These are phyloP conservation scores for Bubo scandiacus DNA, from an alignment of 2,113 vertebrate species.

Conservation along the genomic window DNA sequence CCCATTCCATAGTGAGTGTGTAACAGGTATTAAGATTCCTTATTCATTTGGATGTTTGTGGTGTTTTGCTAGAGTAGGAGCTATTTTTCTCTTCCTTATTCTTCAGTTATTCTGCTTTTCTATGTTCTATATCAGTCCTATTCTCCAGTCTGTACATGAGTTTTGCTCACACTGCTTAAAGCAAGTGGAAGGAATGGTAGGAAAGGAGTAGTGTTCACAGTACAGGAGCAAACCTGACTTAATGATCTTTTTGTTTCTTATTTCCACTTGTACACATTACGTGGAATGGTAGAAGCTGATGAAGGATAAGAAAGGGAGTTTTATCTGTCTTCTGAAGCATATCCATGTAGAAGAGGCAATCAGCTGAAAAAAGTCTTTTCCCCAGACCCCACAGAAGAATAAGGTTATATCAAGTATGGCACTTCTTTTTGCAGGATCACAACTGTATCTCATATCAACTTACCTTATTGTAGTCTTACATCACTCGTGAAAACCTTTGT, in stretches of 20 bases:
- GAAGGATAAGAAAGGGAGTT: background rate
- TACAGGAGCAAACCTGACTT: background rate
- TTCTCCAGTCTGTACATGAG: background rate
- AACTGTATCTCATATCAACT: background rate
- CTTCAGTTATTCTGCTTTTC: background rate
- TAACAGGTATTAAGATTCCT: background rate
- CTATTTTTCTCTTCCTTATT: background rate
- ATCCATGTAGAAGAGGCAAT: background rate
- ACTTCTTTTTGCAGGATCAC: background rate
- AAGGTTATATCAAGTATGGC: background rate
- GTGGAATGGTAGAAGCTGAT: background rate
- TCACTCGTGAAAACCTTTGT: background rate
- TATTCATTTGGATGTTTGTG: background rate
- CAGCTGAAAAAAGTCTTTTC: background rate
- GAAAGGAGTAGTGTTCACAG: background rate
- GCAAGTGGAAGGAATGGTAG: background rate
- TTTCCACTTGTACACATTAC: background rate
- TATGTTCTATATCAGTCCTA: background rate
- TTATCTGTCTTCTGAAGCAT: background rate
- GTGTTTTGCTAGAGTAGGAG: background rate
- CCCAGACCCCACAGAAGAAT: background rate
- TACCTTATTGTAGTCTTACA: background rate
- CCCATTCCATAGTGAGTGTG: background rate
- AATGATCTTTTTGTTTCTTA: background rate
- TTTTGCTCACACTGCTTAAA: background rate